phyloP scores from a whole-genome alignment of 1,140 invertebrate species.

The Drosophila setifemur region DNA sequence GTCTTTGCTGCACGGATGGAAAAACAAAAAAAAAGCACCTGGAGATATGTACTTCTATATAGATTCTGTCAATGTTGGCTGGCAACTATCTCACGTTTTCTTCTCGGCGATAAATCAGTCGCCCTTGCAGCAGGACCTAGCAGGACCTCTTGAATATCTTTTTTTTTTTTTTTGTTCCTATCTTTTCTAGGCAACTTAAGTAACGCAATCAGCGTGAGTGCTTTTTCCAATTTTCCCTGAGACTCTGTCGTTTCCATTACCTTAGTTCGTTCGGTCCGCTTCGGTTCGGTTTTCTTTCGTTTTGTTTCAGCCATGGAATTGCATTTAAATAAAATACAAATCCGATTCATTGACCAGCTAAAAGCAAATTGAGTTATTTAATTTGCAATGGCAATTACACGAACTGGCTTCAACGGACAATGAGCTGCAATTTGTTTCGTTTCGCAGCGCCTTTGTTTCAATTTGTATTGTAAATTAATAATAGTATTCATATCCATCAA shows the following conservation, averaged over 20 bases:
- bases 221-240: conserved; percentile 50
- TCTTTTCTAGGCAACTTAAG: conserved; percentile 47
- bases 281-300: background rate
- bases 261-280: background rate
- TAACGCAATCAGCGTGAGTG: conserved; percentile 63
- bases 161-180: too few relatives aligned
- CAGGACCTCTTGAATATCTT: background rate
- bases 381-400: conserved; percentile 39
- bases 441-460: background rate
- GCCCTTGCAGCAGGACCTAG: conserved; percentile 35
- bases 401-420: conserved; percentile 9
- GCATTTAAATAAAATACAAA: conserved; percentile 53
- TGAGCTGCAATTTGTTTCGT: conserved; percentile 21
- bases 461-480: conserved; percentile 27
- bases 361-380: conserved; percentile 52
- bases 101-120: conserved; percentile 54
- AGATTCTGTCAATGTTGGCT: conserved; percentile 37
- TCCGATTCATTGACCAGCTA: conserved; percentile 49
- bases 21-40: background rate
- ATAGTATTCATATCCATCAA: background rate
- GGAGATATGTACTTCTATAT: background rate
- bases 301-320: conserved; percentile 25
- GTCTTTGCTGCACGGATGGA: conserved; percentile 49
- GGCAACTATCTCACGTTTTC: conserved; percentile 55
- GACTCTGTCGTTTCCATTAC: background rate